Percentiles rank a stretch among this genome's conserved stretches.
Evolutionary conservation across 2,113 vertebrate genomes (phyloP).

Genomic region (Trichechus manatus): DNA sequence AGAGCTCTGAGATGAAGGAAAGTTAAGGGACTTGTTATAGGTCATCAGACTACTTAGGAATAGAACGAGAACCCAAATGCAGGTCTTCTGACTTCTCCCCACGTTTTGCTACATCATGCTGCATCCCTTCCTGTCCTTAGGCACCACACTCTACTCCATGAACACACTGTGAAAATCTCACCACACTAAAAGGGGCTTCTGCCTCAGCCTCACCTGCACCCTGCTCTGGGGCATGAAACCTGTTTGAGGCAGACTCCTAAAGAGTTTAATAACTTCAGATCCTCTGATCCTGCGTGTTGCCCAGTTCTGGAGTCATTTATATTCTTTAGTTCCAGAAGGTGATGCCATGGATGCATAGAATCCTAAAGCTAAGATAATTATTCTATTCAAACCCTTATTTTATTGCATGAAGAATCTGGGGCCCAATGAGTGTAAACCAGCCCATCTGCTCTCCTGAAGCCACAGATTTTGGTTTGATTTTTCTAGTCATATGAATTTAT

Average conservation of each 20-base stretch:
- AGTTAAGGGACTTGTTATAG: background rate
- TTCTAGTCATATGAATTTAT: background rate
- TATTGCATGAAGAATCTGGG: background rate
- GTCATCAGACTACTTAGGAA: background rate
- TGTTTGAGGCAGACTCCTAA: background rate
- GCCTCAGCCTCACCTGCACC: background rate
- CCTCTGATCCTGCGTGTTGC: background rate
- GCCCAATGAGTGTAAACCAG: background rate
- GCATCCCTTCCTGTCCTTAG: background rate
- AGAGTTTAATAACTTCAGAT: background rate
- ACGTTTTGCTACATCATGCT: background rate
- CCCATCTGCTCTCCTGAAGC: background rate
- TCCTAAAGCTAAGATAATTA: background rate
- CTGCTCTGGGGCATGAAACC: background rate
- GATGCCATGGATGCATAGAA: background rate
- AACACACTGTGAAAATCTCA: background rate
- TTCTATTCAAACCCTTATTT: background rate
- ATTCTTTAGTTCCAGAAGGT: background rate
- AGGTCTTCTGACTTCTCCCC: background rate
- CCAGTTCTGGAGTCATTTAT: background rate
- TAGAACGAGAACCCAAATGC: background rate
- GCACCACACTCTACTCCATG: rapidly evolving
- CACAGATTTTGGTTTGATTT: background rate
- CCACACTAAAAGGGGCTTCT: too few relatives aligned
- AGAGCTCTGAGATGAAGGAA: background rate